Conservation (phyloP, 2,113 vertebrate species). For the Antennarius striatus region DNA sequence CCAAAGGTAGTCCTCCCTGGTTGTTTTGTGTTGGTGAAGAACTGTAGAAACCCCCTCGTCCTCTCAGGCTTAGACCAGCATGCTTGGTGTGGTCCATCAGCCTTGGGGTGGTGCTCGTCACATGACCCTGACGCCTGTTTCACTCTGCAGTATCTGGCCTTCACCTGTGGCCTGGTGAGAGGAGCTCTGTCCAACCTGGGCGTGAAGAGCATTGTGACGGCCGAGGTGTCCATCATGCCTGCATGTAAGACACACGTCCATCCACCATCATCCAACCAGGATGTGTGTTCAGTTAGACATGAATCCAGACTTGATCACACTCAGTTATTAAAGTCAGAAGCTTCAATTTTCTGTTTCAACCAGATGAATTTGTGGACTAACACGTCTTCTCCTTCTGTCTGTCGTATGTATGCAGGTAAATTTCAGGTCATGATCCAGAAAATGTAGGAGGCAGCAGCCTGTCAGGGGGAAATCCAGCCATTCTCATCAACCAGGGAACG, state of each 20-base stretch:
- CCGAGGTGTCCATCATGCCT: conserved; percentile 96
- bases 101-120: no score
- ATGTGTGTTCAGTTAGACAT: not conserved
- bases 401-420: conserved; percentile 83
- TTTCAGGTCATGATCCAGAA: conserved; percentile 99
- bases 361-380: no score
- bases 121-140: not conserved
- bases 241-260: conserved; percentile 82
- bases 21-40: not conserved
- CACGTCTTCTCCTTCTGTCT: not conserved
- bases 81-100: no score
- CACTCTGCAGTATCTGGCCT: conserved; percentile 89
- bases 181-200: conserved; percentile 90
- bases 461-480: conserved; percentile 5
- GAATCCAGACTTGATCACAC: no score
- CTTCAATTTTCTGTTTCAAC: no score
- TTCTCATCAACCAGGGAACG: not conserved
- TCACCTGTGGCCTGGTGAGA: conserved; percentile 94
- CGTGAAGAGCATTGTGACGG: conserved; percentile 95
- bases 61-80: not conserved
- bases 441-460: conserved; percentile 72
- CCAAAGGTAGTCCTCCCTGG: conserved; percentile 84
- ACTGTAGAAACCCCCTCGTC: no score
- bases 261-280: not conserved
- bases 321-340: no score